These are phyloP conservation scores for Pempheris klunzingeri DNA, from an alignment of 2,797 vertebrate genomes.

Conservation along the genomic window DNA sequence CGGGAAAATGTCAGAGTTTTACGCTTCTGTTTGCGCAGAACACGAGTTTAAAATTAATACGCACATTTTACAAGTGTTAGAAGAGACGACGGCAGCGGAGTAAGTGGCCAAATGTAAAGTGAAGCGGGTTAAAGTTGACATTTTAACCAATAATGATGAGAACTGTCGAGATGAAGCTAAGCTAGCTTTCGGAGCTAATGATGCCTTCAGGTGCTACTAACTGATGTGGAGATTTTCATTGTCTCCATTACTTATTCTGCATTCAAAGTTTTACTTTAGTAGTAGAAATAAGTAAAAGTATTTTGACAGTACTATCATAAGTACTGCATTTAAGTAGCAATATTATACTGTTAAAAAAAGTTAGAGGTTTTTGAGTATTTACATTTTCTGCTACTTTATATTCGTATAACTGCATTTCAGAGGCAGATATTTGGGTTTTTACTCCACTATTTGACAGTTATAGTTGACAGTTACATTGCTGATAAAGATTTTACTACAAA, in stretches of 20 bases:
- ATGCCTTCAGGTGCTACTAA: slow-evolving; percentile 16
- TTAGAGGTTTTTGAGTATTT: not conserved
- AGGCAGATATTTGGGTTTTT: not conserved
- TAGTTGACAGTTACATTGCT: not conserved
- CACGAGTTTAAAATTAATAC: slow-evolving; percentile 72
- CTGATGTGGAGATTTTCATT: not conserved
- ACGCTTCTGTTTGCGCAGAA: slow-evolving; percentile 80
- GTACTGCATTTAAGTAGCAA: too few relatives aligned
- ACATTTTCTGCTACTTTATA: not conserved
- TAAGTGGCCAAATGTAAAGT: slow-evolving; percentile 12
- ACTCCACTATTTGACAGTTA: not conserved
- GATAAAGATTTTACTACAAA: not conserved
- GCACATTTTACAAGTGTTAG: slow-evolving; percentile 78
- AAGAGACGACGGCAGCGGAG: slow-evolving; percentile 54
- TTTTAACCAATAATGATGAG: not conserved
- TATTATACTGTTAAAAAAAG: too few relatives aligned
- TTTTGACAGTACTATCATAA: too few relatives aligned
- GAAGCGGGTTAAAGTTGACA: fast-evolving
- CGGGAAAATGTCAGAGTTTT: slow-evolving; percentile 43
- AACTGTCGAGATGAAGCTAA: not conserved
- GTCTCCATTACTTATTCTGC: too few relatives aligned
- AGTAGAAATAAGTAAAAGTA: not conserved
- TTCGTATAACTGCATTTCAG: too few relatives aligned
- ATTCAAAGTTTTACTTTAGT: not conserved
- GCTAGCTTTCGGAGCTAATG: slow-evolving; percentile 12